Base-by-base conservation (phyloP, 1,140 invertebrate species). In the Drosophila parvula region DNA sequence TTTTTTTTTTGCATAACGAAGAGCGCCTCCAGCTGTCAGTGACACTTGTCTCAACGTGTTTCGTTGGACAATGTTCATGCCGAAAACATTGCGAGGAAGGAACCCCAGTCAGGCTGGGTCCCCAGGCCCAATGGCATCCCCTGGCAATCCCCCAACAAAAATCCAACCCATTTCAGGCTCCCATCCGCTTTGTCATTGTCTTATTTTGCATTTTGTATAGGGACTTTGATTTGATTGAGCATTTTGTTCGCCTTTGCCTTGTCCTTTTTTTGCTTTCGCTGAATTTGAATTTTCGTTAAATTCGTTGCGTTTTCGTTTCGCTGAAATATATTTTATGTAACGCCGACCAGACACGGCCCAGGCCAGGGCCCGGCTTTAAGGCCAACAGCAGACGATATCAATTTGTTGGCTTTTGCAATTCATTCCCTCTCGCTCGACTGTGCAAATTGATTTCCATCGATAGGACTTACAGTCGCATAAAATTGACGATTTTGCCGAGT, bases 151-250 rank as follows among this genome's bases (percentile, higher is more conserved):
- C 65, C 38, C 51, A 27, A 30, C 10, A 12, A 22, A 22, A 18
- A 48, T 30, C 41, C 41, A 64, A 41, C 61, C 41, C 64, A 51
- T 50, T 60, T 64, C 56, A 27, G 30, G 5, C 22, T 62, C 63
- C 43, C 45, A 36, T 69, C 51, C 34, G 64, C 45, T 63, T 71
- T 69, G 70, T 80, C 57, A 75, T 86, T 88, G 82, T 88, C 76
- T 86, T 88, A 79, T 77, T 86, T 78, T 81, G 83, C 63, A 83
- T 88, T 79, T 77, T 76, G 61, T 76, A 50, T 51, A 30, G 34
- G 40, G 70, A 53, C 76, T 88, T 80, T 89, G 84, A 88, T 89
- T 88, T 88, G 83, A 88, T 89, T 88, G 83, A 88, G 74, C 84
- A 89, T 83, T 83, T 86, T 50, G 50, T 74, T 73, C 63, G 53